Evolutionary conservation across 2,113 vertebrate genomes (phyloP), one percentile per base, ranked within the genome.

Genomic region (Myrmecophaga tridactyla): DNA sequence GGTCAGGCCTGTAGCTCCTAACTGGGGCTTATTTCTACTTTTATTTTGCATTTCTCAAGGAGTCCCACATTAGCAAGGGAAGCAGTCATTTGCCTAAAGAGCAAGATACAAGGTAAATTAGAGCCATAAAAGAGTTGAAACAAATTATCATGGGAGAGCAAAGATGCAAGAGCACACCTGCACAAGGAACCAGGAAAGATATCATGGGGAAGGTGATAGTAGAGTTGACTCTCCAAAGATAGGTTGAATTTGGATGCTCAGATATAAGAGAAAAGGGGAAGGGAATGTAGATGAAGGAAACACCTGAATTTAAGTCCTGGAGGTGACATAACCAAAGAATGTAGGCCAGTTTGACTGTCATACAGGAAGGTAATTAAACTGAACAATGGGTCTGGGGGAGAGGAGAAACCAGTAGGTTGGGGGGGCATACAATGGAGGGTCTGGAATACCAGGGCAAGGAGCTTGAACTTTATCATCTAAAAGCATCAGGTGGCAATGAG

Each of bases 41-140:
- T 97, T 76, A 97, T 98, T 97, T 98, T 98, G 95, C 98, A 97
- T 98, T 97, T 98, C 20, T 62, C 8, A 29, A 76, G 20, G 62
- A 80, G 60, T 27, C 41, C 14, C 18, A 43, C 31, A 62, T 77
- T 29, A 34, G 21, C 43, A 9, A 34, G 23, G 39, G n/a, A 89
- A 81, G 39, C 21, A 1, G 39, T 48, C 39, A 15, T 41, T 60
- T 65, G 12, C 41, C 80, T 63, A 48, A 39, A 91, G 39, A 78
- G 41, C 83, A 89, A 36, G 31, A 77, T 63, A 29, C 15, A 27
- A 41, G 56, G 43, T 39, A 62, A 82, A 58, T 39, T 67, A 18
- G 51, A 69, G 51, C 15, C 51, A 62, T 29, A 56, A 51, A 72
- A 81, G 36, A n/a, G 62, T 69, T 78, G 43, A 65, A 63, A 6